Evolutionary conservation across 2,113 vertebrate species (phyloP).

Genomic region (Shinisaurus crocodilurus): DNA sequence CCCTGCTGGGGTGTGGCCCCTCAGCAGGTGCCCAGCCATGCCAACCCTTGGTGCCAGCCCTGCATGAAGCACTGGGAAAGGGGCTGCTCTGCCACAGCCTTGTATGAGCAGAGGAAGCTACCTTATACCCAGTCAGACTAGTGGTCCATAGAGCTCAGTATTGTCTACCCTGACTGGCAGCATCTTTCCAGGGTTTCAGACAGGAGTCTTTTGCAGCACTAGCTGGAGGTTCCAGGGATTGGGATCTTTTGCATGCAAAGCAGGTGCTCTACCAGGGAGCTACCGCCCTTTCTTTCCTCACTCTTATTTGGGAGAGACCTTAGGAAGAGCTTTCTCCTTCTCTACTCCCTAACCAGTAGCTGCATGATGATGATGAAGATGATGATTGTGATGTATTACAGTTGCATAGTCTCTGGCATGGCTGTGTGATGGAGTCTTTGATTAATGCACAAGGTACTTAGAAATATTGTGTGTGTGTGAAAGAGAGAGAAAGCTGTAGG

Average conservation of each 20-base stretch:
- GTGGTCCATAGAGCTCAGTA: background rate
- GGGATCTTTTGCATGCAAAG: background rate
- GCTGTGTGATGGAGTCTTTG: slow-evolving; percentile 15
- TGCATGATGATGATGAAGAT: too few relatives aligned
- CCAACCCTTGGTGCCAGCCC: background rate
- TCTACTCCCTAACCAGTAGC: background rate
- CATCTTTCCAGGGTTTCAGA: background rate
- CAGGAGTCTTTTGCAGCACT: background rate
- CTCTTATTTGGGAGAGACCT: background rate
- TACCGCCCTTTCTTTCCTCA: background rate
- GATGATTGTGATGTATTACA: slow-evolving; percentile 38
- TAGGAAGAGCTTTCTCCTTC: background rate
- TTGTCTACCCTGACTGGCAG: background rate
- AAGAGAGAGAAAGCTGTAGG: background rate
- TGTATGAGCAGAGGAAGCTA: background rate
- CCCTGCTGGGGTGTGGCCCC: too few relatives aligned
- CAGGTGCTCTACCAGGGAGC: background rate
- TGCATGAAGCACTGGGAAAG: background rate
- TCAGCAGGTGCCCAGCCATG: too few relatives aligned
- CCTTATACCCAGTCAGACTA: background rate
- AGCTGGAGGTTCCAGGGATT: background rate
- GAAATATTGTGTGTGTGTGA: rapidly evolving
- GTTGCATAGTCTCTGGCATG: slow-evolving; percentile 21
- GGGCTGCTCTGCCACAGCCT: background rate
- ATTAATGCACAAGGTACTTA: slow-evolving; percentile 22